Conservation (phyloP, 1,140 invertebrate species). For the Cepaea nemoralis region DNA sequence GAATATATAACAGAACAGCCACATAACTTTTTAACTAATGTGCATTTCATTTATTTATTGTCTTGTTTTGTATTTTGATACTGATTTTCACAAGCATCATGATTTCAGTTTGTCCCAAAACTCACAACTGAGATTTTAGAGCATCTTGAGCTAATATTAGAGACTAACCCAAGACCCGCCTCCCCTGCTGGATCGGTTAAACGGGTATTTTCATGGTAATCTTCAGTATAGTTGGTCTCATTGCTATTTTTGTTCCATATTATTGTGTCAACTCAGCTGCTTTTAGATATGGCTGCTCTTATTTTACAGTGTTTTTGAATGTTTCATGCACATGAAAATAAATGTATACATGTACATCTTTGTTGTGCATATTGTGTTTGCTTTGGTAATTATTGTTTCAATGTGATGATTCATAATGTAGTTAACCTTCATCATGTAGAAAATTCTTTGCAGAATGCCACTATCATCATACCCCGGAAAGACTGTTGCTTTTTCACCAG, state of each 20-base stretch:
- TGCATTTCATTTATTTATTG: neutral
- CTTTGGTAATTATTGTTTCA: too few relatives aligned
- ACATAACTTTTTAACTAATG: too few relatives aligned
- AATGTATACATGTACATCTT: neutral
- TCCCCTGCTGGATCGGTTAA: slow-evolving; percentile 46
- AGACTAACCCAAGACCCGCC: slow-evolving; percentile 50
- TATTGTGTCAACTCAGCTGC: neutral
- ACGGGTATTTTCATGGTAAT: slow-evolving; percentile 53
- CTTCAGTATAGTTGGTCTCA: neutral
- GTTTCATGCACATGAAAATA: neutral
- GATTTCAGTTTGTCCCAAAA: slow-evolving; percentile 51
- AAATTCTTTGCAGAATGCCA: too few relatives aligned
- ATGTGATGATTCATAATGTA: too few relatives aligned
- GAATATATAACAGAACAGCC: too few relatives aligned
- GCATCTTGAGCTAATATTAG: slow-evolving; percentile 48
- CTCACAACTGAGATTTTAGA: slow-evolving; percentile 48
- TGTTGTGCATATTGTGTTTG: too few relatives aligned
- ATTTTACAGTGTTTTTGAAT: too few relatives aligned
- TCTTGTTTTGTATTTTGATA: neutral
- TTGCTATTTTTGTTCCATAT: neutral
- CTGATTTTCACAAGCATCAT: neutral
- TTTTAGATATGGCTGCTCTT: too few relatives aligned
- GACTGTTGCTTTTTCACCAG: too few relatives aligned
- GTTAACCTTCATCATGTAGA: too few relatives aligned
- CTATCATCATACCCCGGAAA: too few relatives aligned